Conservation (phyloP, 2,888 invertebrate genomes). For the Cylindroiulus punctatus region DNA sequence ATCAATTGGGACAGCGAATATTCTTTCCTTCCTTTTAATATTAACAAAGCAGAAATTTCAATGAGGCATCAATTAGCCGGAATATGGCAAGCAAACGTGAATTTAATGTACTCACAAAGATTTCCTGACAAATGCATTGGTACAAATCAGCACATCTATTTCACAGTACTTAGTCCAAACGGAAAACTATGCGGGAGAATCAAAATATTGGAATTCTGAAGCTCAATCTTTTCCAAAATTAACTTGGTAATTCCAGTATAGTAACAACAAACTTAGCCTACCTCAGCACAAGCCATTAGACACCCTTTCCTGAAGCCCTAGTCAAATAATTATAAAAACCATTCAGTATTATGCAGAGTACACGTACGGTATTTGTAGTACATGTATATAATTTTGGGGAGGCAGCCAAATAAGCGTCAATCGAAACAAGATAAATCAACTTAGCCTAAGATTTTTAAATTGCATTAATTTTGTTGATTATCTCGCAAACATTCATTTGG, state of each 20-base stretch:
- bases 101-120: not conserved
- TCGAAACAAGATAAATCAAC: too few species aligned
- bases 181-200: conserved; percentile 69
- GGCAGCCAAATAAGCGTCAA: too few species aligned
- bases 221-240: not conserved
- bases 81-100: too few species aligned
- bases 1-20: conserved; percentile 72
- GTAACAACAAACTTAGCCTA: conserved; percentile 39
- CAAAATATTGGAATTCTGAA: not conserved
- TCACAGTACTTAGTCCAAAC: conserved; percentile 95
- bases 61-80: too few species aligned
- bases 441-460: too few species aligned
- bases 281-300: conserved; percentile 82
- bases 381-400: too few species aligned
- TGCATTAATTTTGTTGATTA: too few species aligned
- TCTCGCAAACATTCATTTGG: too few species aligned
- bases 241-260: not conserved
- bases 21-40: not conserved
- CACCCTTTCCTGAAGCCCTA: conserved; percentile 81
- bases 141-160: conserved; percentile 75
- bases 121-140: conserved; percentile 67
- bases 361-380: too few species aligned
- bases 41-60: too few species aligned
- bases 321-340: conserved; percentile 72
- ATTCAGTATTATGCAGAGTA: too few species aligned